phyloP scores from a whole-genome alignment of 2,797 vertebrate genomes.

The Eupleurogrammus muticus region DNA sequence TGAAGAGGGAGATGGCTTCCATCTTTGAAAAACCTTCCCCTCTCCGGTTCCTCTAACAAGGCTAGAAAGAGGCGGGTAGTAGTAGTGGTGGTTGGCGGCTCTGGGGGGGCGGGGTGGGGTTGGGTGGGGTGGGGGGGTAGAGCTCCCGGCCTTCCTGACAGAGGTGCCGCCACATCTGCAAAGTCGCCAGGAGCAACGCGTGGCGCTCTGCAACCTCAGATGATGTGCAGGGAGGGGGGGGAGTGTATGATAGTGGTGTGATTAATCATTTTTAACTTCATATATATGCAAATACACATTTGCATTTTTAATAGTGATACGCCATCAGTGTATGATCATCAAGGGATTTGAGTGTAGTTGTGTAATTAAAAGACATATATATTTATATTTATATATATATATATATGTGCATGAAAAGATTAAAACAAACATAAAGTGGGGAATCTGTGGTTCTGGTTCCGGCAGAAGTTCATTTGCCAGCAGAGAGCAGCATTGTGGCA shows the following conservation, averaged over 20 bases:
- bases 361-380: not conserved
- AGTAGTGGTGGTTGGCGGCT: too few species aligned
- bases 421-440: not conserved
- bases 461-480: slow-evolving; percentile 69
- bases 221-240: not conserved
- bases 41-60: slow-evolving; percentile 71
- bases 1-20: slow-evolving; percentile 72
- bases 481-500: slow-evolving; percentile 86
- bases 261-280: slow-evolving; percentile 31
- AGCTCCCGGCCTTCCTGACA: too few species aligned
- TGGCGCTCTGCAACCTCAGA: not conserved
- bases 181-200: slow-evolving; percentile 23
- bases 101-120: slow-evolving; percentile 55
- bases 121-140: too few species aligned
- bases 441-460: not conserved
- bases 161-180: slow-evolving; percentile 27
- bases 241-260: slow-evolving; percentile 18
- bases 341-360: slow-evolving; percentile 12
- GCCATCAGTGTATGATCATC: not conserved
- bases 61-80: slow-evolving; percentile 74
- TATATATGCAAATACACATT: slow-evolving; percentile 32
- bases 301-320: slow-evolving; percentile 18
- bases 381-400: too few species aligned
- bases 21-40: slow-evolving; percentile 75
- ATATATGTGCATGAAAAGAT: not conserved